A percentile compares a stretch with the other conserved stretches of the same genome.
phyloP scores from a whole-genome alignment of 2,113 vertebrate species.

The Guaruba guarouba region DNA sequence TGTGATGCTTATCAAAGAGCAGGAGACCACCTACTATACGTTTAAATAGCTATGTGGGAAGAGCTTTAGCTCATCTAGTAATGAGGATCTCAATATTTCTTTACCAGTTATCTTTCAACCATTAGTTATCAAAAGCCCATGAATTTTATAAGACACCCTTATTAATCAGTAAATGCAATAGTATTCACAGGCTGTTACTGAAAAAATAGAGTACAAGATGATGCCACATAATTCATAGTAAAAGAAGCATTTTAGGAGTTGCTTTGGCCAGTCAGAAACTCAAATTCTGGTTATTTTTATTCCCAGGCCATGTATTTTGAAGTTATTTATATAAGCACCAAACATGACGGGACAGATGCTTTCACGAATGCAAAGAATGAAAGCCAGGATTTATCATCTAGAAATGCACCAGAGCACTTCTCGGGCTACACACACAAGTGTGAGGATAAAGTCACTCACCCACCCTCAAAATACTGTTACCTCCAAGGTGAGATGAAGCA shows the following conservation, averaged over 20 bases:
- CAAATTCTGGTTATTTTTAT: neutral
- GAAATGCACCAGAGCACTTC: neutral
- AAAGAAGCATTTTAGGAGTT: neutral
- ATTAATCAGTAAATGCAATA: neutral
- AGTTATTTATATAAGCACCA: neutral
- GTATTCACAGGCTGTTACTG: neutral
- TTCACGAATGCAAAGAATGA: neutral
- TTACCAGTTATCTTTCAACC: neutral
- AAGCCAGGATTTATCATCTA: neutral
- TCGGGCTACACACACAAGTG: neutral
- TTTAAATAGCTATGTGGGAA: neutral
- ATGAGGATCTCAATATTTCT: neutral
- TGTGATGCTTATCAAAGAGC: neutral
- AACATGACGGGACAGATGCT: neutral
- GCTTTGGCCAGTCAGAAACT: neutral
- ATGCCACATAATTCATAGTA: neutral
- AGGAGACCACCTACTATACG: neutral
- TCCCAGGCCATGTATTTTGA: neutral
- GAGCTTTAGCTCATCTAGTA: neutral
- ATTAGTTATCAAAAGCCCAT: neutral
- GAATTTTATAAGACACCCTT: neutral
- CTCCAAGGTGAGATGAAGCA: neutral
- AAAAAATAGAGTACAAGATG: neutral
- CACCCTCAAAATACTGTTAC: neutral
- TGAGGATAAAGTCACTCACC: neutral